Evolutionary conservation across 2,888 invertebrate genomes (phyloP), one percentile per base, ranked within the genome.

Genomic region (Apotomis capreana): DNA sequence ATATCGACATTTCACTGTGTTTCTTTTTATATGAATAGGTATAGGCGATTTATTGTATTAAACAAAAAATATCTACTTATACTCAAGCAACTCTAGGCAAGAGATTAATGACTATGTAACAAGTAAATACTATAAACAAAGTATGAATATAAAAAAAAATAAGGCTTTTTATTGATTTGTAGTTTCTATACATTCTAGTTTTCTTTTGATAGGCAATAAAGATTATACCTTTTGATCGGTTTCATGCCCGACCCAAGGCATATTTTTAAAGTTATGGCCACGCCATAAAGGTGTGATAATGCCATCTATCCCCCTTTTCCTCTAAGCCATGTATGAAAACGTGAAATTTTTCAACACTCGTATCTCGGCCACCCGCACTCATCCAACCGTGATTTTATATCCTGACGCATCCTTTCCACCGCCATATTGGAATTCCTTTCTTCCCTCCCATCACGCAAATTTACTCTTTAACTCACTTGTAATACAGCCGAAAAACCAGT

Each of bases 341-440:
- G 70, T 71, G 52, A 72, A 70, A 63, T 63, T 71, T 69, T 65
- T 72, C 63, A 68, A 72, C 68, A 54, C 83, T 83, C 81, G 79
- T 81, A 81, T 69, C 68, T 81, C 81, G 84, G 82, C 87, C 89
- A 87, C 91, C 90, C 89, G 89, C 89, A 84, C 85, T 84, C 84
- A 83, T 81, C 84, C 84, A 83, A 84, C 85, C 88, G 84, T 87
- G 85, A 88, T 90, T 91, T 90, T 89, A 86, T 85, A 84, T 83
- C 84, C 82, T 79, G 77, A 83, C 84, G 85, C 87, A 89, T 90
- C 89, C 88, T 88, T 89, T 84, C 88, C 85, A 83, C 79, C 82
- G 87, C 89, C 88, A 88, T 88, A 80, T 88, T 89, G 84, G 80
- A 89, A 89, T 91, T 90, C 90, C 89, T 82, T 81, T 77, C 74